These are phyloP conservation scores for Cryptoprocta ferox DNA, from an alignment of 2,797 vertebrate genomes.

Conservation along the genomic window DNA sequence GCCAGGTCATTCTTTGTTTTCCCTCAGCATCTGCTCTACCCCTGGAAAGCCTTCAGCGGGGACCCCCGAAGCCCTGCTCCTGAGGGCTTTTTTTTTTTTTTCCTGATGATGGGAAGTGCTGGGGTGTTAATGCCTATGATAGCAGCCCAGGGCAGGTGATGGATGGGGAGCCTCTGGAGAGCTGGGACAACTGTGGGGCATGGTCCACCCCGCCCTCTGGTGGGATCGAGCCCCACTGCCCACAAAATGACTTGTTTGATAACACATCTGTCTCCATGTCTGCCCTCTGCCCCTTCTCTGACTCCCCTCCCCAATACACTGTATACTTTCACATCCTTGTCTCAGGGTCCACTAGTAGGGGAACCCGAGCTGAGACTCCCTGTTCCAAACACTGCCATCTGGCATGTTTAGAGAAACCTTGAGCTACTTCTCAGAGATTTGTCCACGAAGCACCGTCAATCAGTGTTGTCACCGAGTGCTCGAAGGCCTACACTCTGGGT, in stretches of 20 bases:
- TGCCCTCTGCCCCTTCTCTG: background rate
- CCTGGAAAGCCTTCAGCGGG: background rate
- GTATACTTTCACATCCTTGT: background rate
- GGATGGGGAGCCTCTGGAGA: background rate
- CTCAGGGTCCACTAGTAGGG: background rate
- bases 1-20: background rate
- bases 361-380: background rate
- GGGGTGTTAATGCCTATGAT: background rate
- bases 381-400: conserved; percentile 14
- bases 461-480: conserved; percentile 48
- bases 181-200: background rate
- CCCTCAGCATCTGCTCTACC: background rate
- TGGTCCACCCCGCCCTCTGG: background rate
- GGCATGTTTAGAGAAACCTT: conserved; percentile 45
- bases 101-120: background rate
- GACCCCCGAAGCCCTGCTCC: background rate
- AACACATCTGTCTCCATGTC: background rate
- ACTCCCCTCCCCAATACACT: conserved; percentile 10
- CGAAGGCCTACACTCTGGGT: conserved; percentile 27
- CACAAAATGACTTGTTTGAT: background rate
- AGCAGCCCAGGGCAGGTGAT: background rate
- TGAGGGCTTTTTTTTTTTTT: background rate
- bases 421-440: conserved; percentile 36
- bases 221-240: background rate
- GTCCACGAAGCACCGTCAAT: conserved; percentile 28